Base-by-base conservation (phyloP, 2,888 invertebrate species). In the Synanthedon vespiformis region DNA sequence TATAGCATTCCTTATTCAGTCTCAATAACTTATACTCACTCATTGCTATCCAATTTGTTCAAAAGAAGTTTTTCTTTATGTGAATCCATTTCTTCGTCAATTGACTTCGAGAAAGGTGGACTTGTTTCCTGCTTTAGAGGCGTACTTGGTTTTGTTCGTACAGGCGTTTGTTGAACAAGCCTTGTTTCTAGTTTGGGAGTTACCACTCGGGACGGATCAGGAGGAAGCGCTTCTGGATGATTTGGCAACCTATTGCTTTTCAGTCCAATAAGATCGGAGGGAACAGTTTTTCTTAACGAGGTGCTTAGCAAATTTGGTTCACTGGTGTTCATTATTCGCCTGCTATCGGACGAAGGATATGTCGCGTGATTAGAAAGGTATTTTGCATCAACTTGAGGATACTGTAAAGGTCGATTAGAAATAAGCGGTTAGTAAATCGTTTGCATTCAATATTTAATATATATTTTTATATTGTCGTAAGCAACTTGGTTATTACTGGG, bases 1-100 rank as follows among this genome's bases (percentile, higher is more conserved):
- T n/a, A n/a, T n/a, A n/a, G n/a, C n/a, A n/a, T n/a, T n/a, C n/a
- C n/a, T n/a, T n/a, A n/a, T 16, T 16, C 16, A 16, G 18, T 18
- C 8, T 34, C 8, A 34, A 4, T 22, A 22, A 22, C 5, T 5
- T 34, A 34, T 34, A 55, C 59, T 61, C 50, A 65, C 69, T 59
- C 59, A 4, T 59, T 58, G 2, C 50, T 51, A 49, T 62, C 63
- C 12, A 61, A 64, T 57, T 61, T 64, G 27, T 66, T 63, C 34
- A 61, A 51, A 52, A 65, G 51, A 41, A 65, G 50, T 52, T 64
- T 64, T 22, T 65, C 61, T 40, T 65, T 65, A 13, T 64, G 58
- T 5, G 57, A 57, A 27, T 65, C 62, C 49, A 65, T 59, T 48
- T 64, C 59, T 13, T 61, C 59, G 41, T 64, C 60, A 4, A 62